Percentiles rank a stretch among this genome's conserved stretches.
These are phyloP conservation scores for Adelges cooleyi DNA, from an alignment of 1,140 invertebrate genomes.

Conservation along the genomic window DNA sequence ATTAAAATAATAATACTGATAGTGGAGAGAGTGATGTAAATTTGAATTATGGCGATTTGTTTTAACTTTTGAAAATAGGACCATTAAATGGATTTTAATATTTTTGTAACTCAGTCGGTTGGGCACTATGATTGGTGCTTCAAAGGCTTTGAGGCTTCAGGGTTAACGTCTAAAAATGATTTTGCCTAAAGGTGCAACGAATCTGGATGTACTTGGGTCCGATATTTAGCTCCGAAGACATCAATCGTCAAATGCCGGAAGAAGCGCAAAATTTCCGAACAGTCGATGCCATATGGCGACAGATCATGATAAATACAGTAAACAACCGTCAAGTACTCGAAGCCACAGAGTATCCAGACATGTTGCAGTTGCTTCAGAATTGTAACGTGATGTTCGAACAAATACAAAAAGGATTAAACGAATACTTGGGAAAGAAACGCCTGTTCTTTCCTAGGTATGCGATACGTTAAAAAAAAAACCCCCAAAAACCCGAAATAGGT, in stretches of 20 bases:
- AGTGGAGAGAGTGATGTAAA: too few species aligned
- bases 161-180: too few species aligned
- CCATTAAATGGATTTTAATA: too few species aligned
- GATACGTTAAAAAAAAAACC: too few species aligned
- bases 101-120: too few species aligned
- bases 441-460: slow-evolving; percentile 73
- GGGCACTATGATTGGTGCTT: too few species aligned
- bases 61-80: too few species aligned
- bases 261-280: slow-evolving; percentile 77
- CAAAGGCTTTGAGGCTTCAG: too few species aligned
- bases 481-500: too few species aligned
- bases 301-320: slow-evolving; percentile 64
- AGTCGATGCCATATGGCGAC: slow-evolving; percentile 62
- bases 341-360: slow-evolving; percentile 69
- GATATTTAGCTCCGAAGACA: slow-evolving; percentile 92
- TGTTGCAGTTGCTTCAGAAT: slow-evolving; percentile 57
- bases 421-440: slow-evolving; percentile 93
- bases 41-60: too few species aligned
- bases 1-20: too few species aligned
- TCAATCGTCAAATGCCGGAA: slow-evolving; percentile 93
- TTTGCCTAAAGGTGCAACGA: slow-evolving; percentile 46
- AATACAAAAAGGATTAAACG: slow-evolving; percentile 89
- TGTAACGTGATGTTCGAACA: slow-evolving; percentile 65
- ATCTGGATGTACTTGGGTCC: slow-evolving; percentile 90
- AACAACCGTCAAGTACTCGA: slow-evolving; percentile 59